Evolutionary conservation across 2,797 vertebrate genomes (phyloP), one percentile per base, ranked within the genome.

Genomic region (Diglossa cyanea): DNA sequence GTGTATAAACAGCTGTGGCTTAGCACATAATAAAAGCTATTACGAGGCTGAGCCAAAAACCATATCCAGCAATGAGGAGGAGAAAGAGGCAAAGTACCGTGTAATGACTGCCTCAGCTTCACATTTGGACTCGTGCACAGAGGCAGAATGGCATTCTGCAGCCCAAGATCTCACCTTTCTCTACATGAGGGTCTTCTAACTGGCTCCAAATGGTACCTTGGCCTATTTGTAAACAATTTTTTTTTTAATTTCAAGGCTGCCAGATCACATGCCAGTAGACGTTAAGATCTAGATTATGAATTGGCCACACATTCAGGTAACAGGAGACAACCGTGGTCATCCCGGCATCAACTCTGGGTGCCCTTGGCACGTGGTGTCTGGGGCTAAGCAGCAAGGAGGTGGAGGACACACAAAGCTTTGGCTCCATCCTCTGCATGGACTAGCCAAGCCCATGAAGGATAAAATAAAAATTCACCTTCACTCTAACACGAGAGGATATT

Each of bases 1-100:
- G 40, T 66, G 63, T 95, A 95, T 80, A 96, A 96, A 97, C 96
- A 96, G 92, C 84, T 96, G 89, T 48, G 86, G 85, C 80, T 77
- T 93, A 92, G 83, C 65, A 48, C 67, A 83, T 73, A 83, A 95
- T 83, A 83, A 94, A 96, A 93, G 80, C 86, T 94, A 90, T 95
- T 95, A 91, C 86, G 12, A 19, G 68, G 63, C 76, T 83, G 76
- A 81, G 90, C 77, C 89, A 95, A 89, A 95, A 97, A 94, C 58
- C 45, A 57, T 77, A 75, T 88, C 89, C 83, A 93, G 90, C 93
- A 88, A 63, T 24, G 66, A 96, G 68, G 88, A 95, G 53, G 71
- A 70, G 67, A 86, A 57, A 68, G 63, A 92, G 61, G 88, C 58
- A 53, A 67, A 95, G 82, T 53, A 86, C 10, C 0, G 1, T 78